Conservation (phyloP, 2,797 vertebrate species). For the Enteromius viviparus region DNA sequence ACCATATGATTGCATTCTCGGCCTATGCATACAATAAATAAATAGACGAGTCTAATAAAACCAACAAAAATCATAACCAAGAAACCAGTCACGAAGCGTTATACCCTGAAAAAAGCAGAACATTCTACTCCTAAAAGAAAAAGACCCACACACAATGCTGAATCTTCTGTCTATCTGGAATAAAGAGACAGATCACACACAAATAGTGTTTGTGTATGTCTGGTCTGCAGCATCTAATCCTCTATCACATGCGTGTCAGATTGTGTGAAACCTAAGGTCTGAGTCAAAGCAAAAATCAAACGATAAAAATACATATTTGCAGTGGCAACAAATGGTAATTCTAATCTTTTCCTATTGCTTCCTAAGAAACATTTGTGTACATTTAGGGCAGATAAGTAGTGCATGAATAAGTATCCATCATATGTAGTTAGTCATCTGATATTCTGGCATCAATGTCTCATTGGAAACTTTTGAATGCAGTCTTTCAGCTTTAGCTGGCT, state of each 20-base stretch:
- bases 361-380: not conserved
- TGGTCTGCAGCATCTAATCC: constrained; percentile 44
- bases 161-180: constrained; percentile 11
- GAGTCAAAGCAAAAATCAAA: constrained; percentile 40
- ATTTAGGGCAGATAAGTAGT: constrained; percentile 7
- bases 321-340: constrained; percentile 43
- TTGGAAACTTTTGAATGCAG: constrained; percentile 67
- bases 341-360: constrained; percentile 22
- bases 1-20: not conserved
- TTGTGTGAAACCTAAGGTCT: constrained; percentile 19
- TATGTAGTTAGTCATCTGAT: constrained; percentile 67
- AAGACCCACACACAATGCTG: not conserved
- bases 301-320: constrained; percentile 44
- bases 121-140: not conserved
- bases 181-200: constrained; percentile 34
- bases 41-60: not conserved
- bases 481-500: constrained; percentile 66
- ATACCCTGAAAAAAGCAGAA: not conserved
- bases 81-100: too few species aligned
- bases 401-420: constrained; percentile 8
- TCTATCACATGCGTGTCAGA: constrained; percentile 38
- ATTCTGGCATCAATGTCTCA: constrained; percentile 45
- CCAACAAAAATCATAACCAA: not conserved
- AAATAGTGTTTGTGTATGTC: constrained; percentile 51
- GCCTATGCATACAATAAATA: too few species aligned